Evolutionary conservation across 2,113 vertebrate genomes (phyloP), one percentile per base, ranked within the genome.

Genomic region (Eulacestoma nigropectus): DNA sequence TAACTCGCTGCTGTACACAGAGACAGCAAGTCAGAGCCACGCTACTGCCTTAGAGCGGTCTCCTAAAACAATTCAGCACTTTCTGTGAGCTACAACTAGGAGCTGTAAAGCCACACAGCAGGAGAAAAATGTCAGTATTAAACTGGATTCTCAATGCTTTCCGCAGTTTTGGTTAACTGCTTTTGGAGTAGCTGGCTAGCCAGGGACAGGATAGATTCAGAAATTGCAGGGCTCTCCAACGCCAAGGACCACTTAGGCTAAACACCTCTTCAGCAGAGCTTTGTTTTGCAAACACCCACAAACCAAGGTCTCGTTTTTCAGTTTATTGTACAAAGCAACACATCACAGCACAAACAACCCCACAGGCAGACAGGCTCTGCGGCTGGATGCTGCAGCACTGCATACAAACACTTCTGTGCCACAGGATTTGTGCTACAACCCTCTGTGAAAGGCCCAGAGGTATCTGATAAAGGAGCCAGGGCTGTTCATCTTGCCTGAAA

Each of bases 391-490:
- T 26, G 15, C 1, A 55, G 76, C 42, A 25, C 47, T 11, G 22
- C 3, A 0, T 1, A 3, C 1, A 20, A 87, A 22, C 35, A 41
- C 29, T 9, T 27, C 26, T 3, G 0, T 3, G 16, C 52, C 11
- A 32, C 14, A 27, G 18, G 21, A 86, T 33, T 42, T 68, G 32
- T 27, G 8, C n/a, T 32, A 13, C 0, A 0, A 33, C 16, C 47
- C 16, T 49, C 19, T 0, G 3, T 4, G 8, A 76, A 65, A 47
- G 41, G 22, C 29, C 16, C 42, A 73, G 62, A 39, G 5, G 53
- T 2, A 26, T 2, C 30, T 16, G 56, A 44, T 2, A 35, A 52
- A 69, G 9, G 14, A 44, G 4, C 13, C 59, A 47, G 14, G 26
- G 35, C 29, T 26, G 30, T 14, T 64, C 26, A 18, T 16, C 23